These are phyloP conservation scores for Sebastolobus altivelis DNA, from an alignment of 2,797 vertebrate species.

Conservation along the genomic window DNA sequence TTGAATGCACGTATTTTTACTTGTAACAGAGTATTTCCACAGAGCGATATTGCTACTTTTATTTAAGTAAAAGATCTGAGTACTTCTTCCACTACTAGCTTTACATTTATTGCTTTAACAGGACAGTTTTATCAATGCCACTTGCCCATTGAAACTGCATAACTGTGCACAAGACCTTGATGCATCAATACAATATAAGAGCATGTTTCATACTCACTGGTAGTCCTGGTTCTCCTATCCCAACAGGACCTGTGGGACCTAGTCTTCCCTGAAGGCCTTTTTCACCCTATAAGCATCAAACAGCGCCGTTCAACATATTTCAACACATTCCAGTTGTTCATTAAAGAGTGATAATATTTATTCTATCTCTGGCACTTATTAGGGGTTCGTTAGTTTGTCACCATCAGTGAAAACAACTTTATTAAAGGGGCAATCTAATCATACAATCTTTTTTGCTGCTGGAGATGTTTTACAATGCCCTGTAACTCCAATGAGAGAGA, in stretches of 20 bases:
- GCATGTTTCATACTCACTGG: slow-evolving; percentile 80
- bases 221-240: slow-evolving; percentile 87
- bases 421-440: not conserved
- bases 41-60: not conserved
- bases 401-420: not conserved
- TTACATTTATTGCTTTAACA: not conserved
- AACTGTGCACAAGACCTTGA: not conserved
- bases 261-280: slow-evolving; percentile 79
- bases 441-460: not conserved
- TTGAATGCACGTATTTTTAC: too few species aligned
- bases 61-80: not conserved
- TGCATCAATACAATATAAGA: not conserved
- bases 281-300: slow-evolving; percentile 77
- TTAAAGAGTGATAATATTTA: not conserved
- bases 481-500: too few species aligned
- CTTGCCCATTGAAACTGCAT: not conserved
- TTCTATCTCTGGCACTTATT: not conserved
- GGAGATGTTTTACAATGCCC: not conserved
- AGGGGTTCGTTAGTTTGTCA: not conserved
- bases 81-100: not conserved
- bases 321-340: not conserved
- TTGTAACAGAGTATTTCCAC: not conserved
- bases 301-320: slow-evolving; percentile 2
- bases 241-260: slow-evolving; percentile 75
- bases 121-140: not conserved